Evolutionary conservation across 2,888 invertebrate genomes (phyloP).

Genomic region (Unio pictorum): DNA sequence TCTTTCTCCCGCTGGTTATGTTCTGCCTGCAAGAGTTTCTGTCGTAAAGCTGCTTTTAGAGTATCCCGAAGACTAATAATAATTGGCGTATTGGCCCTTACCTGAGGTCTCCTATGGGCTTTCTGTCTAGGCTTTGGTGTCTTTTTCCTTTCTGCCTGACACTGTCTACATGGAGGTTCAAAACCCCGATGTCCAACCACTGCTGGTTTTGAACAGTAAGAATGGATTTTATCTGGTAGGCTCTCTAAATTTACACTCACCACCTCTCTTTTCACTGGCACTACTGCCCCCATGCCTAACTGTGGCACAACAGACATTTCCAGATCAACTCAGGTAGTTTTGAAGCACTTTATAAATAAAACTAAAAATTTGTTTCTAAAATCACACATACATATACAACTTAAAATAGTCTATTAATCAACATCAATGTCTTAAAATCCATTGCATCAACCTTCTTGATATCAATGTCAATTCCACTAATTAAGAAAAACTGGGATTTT

Average conservation of each 20-base stretch:
- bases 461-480: no score
- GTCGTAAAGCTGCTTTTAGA: constrained; percentile 51
- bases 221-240: constrained; percentile 51
- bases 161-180: constrained; percentile 59
- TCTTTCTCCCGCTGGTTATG: constrained; percentile 32
- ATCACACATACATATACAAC: no score
- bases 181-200: constrained; percentile 7
- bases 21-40: constrained; percentile 48
- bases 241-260: constrained; percentile 58
- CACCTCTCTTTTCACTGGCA: constrained; percentile 47
- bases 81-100: constrained; percentile 60
- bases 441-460: no score
- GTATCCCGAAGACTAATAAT: constrained; percentile 64
- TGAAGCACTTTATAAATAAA: no score
- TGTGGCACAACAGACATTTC: no score
- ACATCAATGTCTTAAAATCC: no score
- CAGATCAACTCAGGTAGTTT: no score
- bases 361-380: no score
- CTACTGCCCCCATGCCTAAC: constrained; percentile 6
- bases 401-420: no score
- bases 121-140: constrained; percentile 34
- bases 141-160: constrained; percentile 56
- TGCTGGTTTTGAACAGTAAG: not conserved
- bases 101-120: constrained; percentile 35
- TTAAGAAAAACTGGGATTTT: no score